Conservation (phyloP, 1,140 invertebrate genomes). For the Drosophila lacertosa region DNA sequence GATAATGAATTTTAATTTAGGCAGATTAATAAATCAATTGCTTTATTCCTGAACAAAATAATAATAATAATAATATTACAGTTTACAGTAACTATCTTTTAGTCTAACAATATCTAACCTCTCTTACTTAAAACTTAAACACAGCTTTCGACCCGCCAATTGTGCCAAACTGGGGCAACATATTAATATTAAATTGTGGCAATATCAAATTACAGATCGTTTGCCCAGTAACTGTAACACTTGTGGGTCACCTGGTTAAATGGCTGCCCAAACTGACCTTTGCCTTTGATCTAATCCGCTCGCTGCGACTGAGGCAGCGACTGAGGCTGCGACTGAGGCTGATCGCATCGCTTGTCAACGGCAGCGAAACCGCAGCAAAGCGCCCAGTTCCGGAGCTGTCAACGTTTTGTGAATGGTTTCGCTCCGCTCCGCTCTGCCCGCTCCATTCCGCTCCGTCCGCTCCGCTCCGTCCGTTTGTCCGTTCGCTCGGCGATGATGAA, state of each 20-base stretch:
- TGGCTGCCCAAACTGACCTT: constrained; percentile 33
- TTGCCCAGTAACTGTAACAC: not conserved
- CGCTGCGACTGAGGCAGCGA: not conserved
- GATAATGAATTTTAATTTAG: no score
- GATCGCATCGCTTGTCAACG: constrained; percentile 40
- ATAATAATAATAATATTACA: no score
- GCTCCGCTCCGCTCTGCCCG: not conserved
- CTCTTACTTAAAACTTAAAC: no score
- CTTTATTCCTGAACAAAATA: no score
- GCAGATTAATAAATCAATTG: no score
- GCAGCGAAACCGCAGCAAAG: constrained; percentile 66
- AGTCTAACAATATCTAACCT: no score
- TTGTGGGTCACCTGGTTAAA: constrained; percentile 25
- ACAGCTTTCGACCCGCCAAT: no score
- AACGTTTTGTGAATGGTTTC: constrained; percentile 29
- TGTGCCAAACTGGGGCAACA: not conserved
- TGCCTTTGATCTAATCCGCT: constrained; percentile 37
- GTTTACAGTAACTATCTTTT: no score
- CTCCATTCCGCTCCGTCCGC: not conserved
- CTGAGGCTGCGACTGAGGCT: not conserved
- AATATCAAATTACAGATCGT: not conserved
- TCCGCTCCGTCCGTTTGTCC: not conserved
- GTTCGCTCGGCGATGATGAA: constrained; percentile 49
- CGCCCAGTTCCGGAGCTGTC: constrained; percentile 70
- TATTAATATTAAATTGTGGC: not conserved